Base-by-base conservation (phyloP, 2,888 invertebrate species). In the Tanytarsus gracilentus region DNA sequence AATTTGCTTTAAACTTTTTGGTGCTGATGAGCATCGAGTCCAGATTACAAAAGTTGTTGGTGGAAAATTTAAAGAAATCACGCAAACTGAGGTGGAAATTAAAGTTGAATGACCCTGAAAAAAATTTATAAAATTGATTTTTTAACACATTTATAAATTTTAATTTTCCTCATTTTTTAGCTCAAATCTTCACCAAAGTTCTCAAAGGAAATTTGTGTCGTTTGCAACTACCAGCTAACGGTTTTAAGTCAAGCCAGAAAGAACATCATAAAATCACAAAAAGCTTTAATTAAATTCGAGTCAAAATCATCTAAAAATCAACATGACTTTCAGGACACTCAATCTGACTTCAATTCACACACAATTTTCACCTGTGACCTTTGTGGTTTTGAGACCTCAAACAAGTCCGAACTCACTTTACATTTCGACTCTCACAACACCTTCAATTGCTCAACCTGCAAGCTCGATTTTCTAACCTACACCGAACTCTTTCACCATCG, bases 201-300 rank as follows among this genome's bases (percentile, higher is more conserved):
- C 4, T 56, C 55, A 4, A 56, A 27, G 5, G n/a, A 40, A 25
- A 39, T 56, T 11, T 56, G 55, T 27, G 55, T 56, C 1, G 26
- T 56, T 11, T 56, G 55, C 26, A 40, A 40, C 6, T 39, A 26
- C 11, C 39, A 56, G 7, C 26, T 56, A 1, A 16, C 36, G 16
- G 33, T 25, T n/a, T 40, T 56, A 9, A 16, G n/a, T 18, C 14
- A 16, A 11, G 36, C 39, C 7, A 39, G 25, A 40, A 25, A n/a
- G 14, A 56, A 40, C 18, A 23, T 40, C 14, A 27, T 56, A 16
- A 11, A 16, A 9, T 16, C 26, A 11, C 55, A 56, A 39, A 40
- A 25, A 40, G 55, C 25, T 1, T 29, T 56, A 1, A 14, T 8
- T 3, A 53, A 53, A 33, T 33, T 53, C 21, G 9, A n/a, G 16